phyloP scores from a whole-genome alignment of 2,797 vertebrate genomes.

The Trachops cirrhosus region DNA sequence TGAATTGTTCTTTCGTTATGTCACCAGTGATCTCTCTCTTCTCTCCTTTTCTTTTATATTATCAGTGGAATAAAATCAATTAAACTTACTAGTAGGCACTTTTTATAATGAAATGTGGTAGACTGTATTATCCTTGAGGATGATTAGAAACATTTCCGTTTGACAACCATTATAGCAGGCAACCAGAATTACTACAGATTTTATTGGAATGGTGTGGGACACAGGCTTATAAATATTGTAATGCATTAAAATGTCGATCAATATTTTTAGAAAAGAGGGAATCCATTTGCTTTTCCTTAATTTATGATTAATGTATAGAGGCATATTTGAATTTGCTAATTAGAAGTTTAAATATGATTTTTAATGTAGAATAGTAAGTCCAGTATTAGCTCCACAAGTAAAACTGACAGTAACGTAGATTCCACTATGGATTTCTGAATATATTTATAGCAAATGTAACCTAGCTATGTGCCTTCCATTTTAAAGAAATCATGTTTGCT shows the following conservation, averaged over 20 bases:
- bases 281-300: neutral
- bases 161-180: neutral
- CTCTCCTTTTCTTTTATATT: neutral
- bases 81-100: neutral
- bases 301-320: constrained; percentile 9
- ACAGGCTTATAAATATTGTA: neutral
- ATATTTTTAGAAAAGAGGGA: constrained; percentile 38
- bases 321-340: constrained; percentile 21
- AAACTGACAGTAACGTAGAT: neutral
- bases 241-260: neutral
- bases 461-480: neutral
- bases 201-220: neutral
- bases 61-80: neutral
- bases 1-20: neutral
- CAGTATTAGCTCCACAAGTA: neutral
- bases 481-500: constrained; percentile 1
- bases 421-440: constrained; percentile 20
- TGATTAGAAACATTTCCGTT: constrained; percentile 18
- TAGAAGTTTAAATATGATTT: constrained; percentile 17
- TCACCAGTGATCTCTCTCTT: neutral
- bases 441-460: neutral
- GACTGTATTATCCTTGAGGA: neutral
- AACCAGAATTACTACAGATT: neutral
- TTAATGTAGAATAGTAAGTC: constrained; percentile 19
- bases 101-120: neutral